A percentile compares a stretch with the other conserved stretches of the same genome.
Conservation (phyloP, 2,113 vertebrate species). For the Psilopsiagon aymara region DNA sequence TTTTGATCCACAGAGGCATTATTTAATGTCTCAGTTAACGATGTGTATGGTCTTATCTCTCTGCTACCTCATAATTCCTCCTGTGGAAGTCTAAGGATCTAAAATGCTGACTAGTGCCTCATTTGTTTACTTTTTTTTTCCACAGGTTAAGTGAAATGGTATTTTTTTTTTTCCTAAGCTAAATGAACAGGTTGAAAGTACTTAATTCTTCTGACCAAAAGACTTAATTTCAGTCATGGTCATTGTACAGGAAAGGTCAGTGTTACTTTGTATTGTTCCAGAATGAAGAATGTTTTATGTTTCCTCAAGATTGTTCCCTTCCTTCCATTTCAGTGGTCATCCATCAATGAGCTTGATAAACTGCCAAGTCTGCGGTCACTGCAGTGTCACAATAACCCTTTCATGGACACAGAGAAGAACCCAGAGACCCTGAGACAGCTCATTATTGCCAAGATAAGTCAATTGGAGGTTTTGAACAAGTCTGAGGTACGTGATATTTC, state of each 20-base stretch:
- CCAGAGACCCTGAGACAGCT: constrained; percentile 79
- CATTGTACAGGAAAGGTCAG: background rate
- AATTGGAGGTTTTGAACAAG: constrained; percentile 80
- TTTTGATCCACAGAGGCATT: background rate
- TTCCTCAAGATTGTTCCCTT: background rate
- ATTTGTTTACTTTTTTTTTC: background rate
- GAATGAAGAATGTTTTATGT: background rate
- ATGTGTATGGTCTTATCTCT: background rate
- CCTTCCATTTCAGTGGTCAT: constrained; percentile 82
- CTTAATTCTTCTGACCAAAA: background rate
- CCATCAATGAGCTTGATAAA: constrained; percentile 90
- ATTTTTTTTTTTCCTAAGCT: background rate
- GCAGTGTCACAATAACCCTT: constrained; percentile 80
- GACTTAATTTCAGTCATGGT: background rate
- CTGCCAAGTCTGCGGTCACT: constrained; percentile 77
- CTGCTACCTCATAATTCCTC: background rate
- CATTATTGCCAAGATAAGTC: constrained; percentile 85
- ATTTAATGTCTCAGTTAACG: background rate
- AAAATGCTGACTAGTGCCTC: background rate
- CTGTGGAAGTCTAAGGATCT: background rate
- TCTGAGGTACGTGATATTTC: constrained; percentile 68
- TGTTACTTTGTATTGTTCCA: background rate
- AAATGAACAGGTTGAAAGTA: background rate
- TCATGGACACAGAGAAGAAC: constrained; percentile 78
- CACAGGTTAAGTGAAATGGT: background rate